These are phyloP conservation scores for Lordiphosa stackelbergi DNA, from an alignment of 1,140 invertebrate species.

Conservation along the genomic window DNA sequence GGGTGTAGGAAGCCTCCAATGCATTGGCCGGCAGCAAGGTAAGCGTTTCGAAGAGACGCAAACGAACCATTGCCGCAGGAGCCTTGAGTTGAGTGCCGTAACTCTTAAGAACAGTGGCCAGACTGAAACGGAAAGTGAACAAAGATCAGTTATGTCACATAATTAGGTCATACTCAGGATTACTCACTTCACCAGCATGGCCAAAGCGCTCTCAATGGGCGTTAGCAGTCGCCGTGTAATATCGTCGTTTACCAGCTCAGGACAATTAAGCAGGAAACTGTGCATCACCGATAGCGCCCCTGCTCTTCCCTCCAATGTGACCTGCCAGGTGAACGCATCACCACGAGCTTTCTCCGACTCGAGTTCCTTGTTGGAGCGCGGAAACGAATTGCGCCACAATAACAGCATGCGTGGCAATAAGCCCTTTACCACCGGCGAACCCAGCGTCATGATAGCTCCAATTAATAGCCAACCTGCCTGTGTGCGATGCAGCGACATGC, in stretches of 20 bases:
- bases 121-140: conserved; percentile 78
- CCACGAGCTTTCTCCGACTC: conserved; percentile 98
- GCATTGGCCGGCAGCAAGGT: conserved; percentile 88
- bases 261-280: conserved; percentile 93
- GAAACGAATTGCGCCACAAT: conserved; percentile 98
- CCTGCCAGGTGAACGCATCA: conserved; percentile 99
- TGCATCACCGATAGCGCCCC: conserved; percentile 97
- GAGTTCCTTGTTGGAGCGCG: conserved; percentile 95
- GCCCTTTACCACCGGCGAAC: conserved; percentile 93
- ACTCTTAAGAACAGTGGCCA: conserved; percentile 91
- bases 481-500: conserved; percentile 94
- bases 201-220: conserved; percentile 95
- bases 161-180: background rate
- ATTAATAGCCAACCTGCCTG: conserved; percentile 98
- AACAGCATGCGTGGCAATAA: conserved; percentile 94
- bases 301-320: conserved; percentile 96
- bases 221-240: conserved; percentile 90
- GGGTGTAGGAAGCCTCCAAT: conserved; percentile 91
- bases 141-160: background rate
- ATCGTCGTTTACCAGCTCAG: conserved; percentile 93
- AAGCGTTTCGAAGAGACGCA: conserved; percentile 94
- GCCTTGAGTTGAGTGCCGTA: conserved; percentile 97
- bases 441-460: conserved; percentile 96
- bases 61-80: conserved; percentile 92
- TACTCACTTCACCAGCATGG: conserved; percentile 94